Evolutionary conservation across 2,888 invertebrate genomes (phyloP), one percentile per base, ranked within the genome.

Genomic region (Dexiosoma caninum): DNA sequence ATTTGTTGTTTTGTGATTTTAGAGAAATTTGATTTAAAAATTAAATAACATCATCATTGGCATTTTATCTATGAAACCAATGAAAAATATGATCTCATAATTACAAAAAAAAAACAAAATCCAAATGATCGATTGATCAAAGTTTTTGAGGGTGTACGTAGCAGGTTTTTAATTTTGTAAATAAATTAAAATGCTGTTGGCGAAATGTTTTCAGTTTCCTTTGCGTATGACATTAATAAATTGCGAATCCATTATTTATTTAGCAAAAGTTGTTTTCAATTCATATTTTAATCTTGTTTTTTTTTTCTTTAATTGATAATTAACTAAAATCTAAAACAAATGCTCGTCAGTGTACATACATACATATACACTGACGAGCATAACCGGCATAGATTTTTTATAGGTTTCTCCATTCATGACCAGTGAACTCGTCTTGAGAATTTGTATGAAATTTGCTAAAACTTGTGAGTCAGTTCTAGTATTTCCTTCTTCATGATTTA

Each of bases 61-160:
- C 6, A 27, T 27, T n/a, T 5, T 27, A 27, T 27, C 6, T 27
- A 27, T 46, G 12, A n/a, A 12, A 59, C 23, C 35, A 46, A 59
- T 19, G 1, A 0, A 3, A 16, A n/a, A 70, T 37, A 40, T 70
- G 70, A 70, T 70, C 59, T 70, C 59, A 70, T 49, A 19, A 12
- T 40, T 2, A n/a, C 16, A 21, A 6, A 19, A 32, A 37, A 8
- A 62, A 9, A 40, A 59, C 32, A 55, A 55, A 12, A 9, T n/a
- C 0, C 16, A 67, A 35, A 9, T 46, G 23, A 42, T 70, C 32
- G 57, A 57, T 57, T 70, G 49, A 40, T 70, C 6, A 30, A 19
- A 49, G n/a, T 40, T 46, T 57, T 44, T 27, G 57, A 57, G 4
- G 69, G 69, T 44, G 44, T 57, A 51, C 55, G 44, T 57, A 51